These are phyloP conservation scores for Oscheius myriophilus DNA, from an alignment of 2,888 invertebrate species.

Conservation along the genomic window DNA sequence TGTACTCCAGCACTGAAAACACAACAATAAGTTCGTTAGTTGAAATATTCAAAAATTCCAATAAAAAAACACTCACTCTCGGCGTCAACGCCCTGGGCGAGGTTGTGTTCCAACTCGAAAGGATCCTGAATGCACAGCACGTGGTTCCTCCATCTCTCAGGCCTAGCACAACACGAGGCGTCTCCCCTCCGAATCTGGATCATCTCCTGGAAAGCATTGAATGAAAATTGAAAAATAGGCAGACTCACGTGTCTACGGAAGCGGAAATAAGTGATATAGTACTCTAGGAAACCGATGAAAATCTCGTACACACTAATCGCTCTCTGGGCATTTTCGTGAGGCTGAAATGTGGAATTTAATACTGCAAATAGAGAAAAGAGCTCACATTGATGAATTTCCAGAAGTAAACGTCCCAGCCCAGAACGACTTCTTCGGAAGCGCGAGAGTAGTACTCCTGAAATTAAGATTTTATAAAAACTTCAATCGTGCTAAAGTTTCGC, in stretches of 20 bases:
- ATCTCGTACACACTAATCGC: slow-evolving; percentile 43
- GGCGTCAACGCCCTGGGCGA: slow-evolving; percentile 74
- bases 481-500: too few species aligned
- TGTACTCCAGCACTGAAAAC: slow-evolving; percentile 47
- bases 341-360: slow-evolving; percentile 23
- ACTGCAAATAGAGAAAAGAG: neutral
- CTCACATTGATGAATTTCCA: slow-evolving; percentile 48
- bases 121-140: slow-evolving; percentile 78
- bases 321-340: slow-evolving; percentile 24
- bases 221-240: neutral
- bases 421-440: slow-evolving; percentile 36
- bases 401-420: slow-evolving; percentile 49
- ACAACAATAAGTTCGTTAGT: neutral
- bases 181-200: slow-evolving; percentile 64
- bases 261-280: slow-evolving; percentile 73
- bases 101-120: slow-evolving; percentile 76
- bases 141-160: slow-evolving; percentile 74
- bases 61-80: slow-evolving; percentile 37
- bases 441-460: slow-evolving; percentile 29
- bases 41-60: neutral
- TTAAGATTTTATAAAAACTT: neutral
- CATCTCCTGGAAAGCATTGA: slow-evolving; percentile 21
- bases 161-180: slow-evolving; percentile 34
- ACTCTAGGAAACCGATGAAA: slow-evolving; percentile 71
- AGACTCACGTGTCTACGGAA: slow-evolving; percentile 36